Evolutionary conservation across 1,140 invertebrate species (phyloP), one percentile per base, ranked within the genome.

Genomic region (Dermatophagoides farinae): DNA sequence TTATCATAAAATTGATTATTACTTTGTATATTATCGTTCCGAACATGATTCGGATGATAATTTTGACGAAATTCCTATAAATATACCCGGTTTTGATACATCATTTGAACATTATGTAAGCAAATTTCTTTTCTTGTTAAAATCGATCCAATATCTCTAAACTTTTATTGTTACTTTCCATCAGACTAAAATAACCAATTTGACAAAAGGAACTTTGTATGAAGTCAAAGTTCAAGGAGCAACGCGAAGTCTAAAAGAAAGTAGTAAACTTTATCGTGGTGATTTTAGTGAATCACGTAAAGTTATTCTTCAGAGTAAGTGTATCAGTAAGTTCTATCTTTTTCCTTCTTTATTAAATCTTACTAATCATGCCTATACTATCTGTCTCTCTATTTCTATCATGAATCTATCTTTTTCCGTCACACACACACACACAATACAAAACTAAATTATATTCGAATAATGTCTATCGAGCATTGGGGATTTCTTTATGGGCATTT

Each of bases 121-220:
- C 60, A 23, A 20, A 52, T 20, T 6, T 4, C n/a, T 20, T 16
- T 16, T 14, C 23, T 12, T 10, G 9, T 23, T 47, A 9, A 53
- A 16, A 53, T 31, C 16, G 25, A n/a, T 6, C 52, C 57, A 64
- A 62, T 62, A 60, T 43, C 58, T 47, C 46, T 58, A 20, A 22
- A 31, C 31, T 40, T 54, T 6, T 11, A 49, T 60, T 60, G 4
- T 25, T 41, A 38, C 10, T 31, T 31, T 10, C 10, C 5, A 22
- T 20, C 20, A 61, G 50, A 53, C 49, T n/a, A n/a, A 53, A 52
- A 40, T 62, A 63, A 77, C 77, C 58, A 86, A 87, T 70, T 73
- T 86, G 57, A 84, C 82, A 52, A 78, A 79, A 62, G 79, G 85
- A 69, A 78, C 77, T 0, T 74, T 81, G 68, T 86, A 86, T 70